These are phyloP conservation scores for Gymnobelideus leadbeateri DNA, from an alignment of 2,113 vertebrate species.

Conservation along the genomic window DNA sequence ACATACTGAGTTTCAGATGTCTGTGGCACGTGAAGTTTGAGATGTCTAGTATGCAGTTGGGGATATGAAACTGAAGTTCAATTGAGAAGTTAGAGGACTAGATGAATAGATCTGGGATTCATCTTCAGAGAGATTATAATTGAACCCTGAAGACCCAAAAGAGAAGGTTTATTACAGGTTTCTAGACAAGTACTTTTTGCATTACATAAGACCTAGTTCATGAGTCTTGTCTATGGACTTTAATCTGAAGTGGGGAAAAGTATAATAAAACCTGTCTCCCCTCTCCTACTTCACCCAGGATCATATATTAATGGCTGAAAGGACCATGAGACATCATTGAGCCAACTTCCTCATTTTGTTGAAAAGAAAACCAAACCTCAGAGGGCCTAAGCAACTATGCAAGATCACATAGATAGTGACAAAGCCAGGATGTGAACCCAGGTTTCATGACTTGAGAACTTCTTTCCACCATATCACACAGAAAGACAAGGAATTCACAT, in stretches of 20 bases:
- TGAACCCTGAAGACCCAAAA: neutral
- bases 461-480: neutral
- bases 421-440: neutral
- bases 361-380: neutral
- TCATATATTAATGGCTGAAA: neutral
- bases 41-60: neutral
- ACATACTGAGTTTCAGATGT: neutral
- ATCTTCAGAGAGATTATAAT: neutral
- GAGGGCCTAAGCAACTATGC: neutral
- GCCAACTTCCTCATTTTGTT: neutral
- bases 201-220: neutral
- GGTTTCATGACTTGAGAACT: neutral
- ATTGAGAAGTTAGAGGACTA: neutral
- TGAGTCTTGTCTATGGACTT: neutral
- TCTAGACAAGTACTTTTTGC: neutral
- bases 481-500: neutral
- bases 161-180: neutral
- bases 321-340: neutral
- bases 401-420: neutral
- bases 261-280: neutral
- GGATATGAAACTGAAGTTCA: neutral
- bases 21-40: neutral
- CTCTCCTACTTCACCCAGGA: neutral
- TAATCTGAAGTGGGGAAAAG: neutral
- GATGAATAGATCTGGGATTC: neutral